A percentile compares a stretch with the other conserved stretches of the same genome.
These are phyloP conservation scores for Zaprionus camerounensis DNA, from an alignment of 1,140 invertebrate species.

Conservation along the genomic window DNA sequence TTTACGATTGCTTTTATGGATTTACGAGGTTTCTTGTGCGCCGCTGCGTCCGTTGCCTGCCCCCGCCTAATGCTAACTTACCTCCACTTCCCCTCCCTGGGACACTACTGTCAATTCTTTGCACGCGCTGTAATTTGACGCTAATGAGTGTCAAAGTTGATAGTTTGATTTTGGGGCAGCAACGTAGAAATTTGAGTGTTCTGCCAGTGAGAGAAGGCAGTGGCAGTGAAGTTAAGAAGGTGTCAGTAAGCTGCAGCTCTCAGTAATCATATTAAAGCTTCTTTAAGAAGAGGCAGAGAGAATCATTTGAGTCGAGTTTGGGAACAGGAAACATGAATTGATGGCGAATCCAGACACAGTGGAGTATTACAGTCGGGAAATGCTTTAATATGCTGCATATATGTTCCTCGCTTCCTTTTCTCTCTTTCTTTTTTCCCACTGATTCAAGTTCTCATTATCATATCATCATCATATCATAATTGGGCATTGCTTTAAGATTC, in stretches of 20 bases:
- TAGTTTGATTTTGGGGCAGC: constrained; percentile 64
- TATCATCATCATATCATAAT: neutral
- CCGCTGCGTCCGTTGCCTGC: constrained; percentile 11
- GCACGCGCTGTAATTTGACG: constrained; percentile 73
- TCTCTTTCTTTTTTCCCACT: too few species aligned
- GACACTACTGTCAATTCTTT: constrained; percentile 15
- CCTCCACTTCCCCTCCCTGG: neutral
- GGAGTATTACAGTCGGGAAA: neutral
- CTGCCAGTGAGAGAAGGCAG: neutral
- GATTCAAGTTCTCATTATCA: too few species aligned
- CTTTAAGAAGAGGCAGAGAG: neutral
- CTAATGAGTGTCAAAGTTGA: constrained; percentile 82
- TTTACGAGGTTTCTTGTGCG: constrained; percentile 72
- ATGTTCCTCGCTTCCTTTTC: too few species aligned
- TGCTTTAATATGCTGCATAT: neutral
- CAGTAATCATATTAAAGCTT: neutral
- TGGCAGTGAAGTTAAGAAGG: too few species aligned
- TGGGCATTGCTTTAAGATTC: neutral
- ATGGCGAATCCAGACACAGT: neutral
- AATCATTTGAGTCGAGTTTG: neutral
- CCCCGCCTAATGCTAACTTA: neutral
- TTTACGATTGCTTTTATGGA: constrained; percentile 82
- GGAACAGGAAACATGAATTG: neutral
- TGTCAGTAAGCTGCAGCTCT: neutral
- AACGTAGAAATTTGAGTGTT: neutral